Evolutionary conservation across 2,797 vertebrate genomes (phyloP), one percentile per base, ranked within the genome.

Genomic region (Naso thynnoides): DNA sequence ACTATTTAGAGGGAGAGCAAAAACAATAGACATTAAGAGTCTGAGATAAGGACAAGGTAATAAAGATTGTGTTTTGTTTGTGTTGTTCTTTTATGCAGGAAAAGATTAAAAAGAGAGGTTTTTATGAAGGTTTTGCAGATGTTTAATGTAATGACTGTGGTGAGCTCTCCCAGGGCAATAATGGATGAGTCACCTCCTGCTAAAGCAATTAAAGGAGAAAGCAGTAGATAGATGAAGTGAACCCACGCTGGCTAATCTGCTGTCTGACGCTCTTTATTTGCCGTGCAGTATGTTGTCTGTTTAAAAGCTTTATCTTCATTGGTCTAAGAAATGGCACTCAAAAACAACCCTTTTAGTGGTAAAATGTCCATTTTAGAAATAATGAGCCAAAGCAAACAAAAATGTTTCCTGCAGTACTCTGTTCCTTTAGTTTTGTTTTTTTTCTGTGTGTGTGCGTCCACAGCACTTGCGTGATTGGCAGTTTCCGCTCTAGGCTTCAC

Each of bases 131-230:
- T 79, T 84, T 85, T 57, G 15, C 57, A 79, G 67, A 65, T 72
- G 60, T 84, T 85, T 70, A 78, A 76, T 69, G 58, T 48, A 49
- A 78, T 62, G 85, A 70, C 65, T 82, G 70, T 75, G 78, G 79
- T 70, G 44, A 80, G 45, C 49, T 42, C 65, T 78, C 44, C 53
- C 44, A 52, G 76, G 57, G 76, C 44, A 82, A 64, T 80, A 76
- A 80, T 69, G 78, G 66, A 84, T 85, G 84, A 88, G 82, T 90
- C 89, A 89, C 61, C 68, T 63, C 44, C 69, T 69, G 73, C 84
- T 56, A 59, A 85, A 62, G 75, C 64, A 84, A 72, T 82, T 67
- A 83, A 73, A 70, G 41, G 52, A 58, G 56, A 73, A 66, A 59
- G 73, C 70, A 49, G 36, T 27, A 45, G 63, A 44, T 57, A 60